Conservation (phyloP, 1,140 invertebrate genomes). For the Apis florea region DNA sequence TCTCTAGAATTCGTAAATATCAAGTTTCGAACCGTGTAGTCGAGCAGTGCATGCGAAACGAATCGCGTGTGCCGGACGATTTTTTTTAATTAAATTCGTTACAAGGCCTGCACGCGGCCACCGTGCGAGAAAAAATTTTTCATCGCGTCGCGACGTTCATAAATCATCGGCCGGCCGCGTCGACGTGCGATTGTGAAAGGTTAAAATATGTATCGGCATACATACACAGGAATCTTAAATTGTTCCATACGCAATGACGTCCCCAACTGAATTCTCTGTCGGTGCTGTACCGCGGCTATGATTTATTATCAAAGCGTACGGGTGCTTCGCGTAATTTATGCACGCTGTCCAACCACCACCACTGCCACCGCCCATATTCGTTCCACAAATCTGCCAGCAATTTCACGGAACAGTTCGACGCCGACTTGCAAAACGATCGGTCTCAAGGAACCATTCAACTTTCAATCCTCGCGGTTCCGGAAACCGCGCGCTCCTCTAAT, state of each 20-base stretch:
- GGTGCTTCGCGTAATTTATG: slow-evolving; percentile 62
- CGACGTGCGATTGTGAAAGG: slow-evolving; percentile 42
- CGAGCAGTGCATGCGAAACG: not conserved
- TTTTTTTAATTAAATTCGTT: slow-evolving; percentile 43
- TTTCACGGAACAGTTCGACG: slow-evolving; percentile 57
- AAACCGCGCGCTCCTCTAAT: slow-evolving; percentile 26
- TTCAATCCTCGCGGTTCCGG: slow-evolving; percentile 28
- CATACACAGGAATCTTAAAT: slow-evolving; percentile 59
- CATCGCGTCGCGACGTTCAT: slow-evolving; percentile 22
- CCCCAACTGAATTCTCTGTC: slow-evolving; percentile 55
- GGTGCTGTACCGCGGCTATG: slow-evolving; percentile 39
- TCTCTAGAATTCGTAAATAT: not conserved
- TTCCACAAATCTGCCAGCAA: slow-evolving; percentile 42
- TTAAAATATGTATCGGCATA: slow-evolving; percentile 47
- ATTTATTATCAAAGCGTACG: slow-evolving; percentile 58
- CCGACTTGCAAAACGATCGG: slow-evolving; percentile 26
- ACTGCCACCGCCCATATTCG: slow-evolving; percentile 19
- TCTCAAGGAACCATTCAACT: slow-evolving; percentile 36
- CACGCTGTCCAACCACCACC: slow-evolving; percentile 29
- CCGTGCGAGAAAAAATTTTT: slow-evolving; percentile 7
- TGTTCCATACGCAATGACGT: slow-evolving; percentile 53
- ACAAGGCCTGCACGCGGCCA: not conserved
- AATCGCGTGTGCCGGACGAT: not conserved
- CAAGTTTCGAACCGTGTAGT: not conserved
- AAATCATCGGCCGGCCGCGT: slow-evolving; percentile 32